Evolutionary conservation across 2,113 vertebrate genomes (phyloP).

Genomic region (Uria lomvia): DNA sequence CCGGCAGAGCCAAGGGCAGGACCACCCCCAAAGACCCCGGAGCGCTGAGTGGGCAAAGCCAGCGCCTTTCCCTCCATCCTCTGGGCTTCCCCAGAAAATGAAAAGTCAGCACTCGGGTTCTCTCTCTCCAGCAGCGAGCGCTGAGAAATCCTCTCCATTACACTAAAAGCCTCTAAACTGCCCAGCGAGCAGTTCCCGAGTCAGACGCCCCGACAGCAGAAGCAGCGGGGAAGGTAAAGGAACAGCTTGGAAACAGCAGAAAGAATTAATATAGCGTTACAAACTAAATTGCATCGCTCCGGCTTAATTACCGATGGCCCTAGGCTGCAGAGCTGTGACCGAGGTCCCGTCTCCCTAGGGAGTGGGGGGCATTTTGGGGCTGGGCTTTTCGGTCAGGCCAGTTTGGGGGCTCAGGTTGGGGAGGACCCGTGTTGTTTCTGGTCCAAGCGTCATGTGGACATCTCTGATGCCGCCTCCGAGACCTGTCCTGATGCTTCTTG

Average conservation of each 20-base stretch:
- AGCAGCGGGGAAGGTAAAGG: slow-evolving; percentile 12
- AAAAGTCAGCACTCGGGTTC: background rate
- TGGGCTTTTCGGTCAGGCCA: background rate
- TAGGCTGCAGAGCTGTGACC: background rate
- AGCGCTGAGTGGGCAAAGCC: background rate
- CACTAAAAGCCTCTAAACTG: slow-evolving; percentile 19
- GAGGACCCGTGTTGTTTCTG: background rate
- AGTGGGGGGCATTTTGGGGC: background rate
- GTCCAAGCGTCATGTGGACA: background rate
- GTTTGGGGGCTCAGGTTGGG: background rate
- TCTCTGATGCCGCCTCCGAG: background rate
- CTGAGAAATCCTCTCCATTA: background rate
- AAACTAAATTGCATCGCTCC: background rate
- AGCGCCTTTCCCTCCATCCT: background rate
- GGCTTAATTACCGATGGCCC: background rate
- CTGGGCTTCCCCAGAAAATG: background rate
- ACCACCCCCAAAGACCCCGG: background rate
- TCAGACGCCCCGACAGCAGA: background rate
- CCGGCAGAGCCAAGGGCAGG: background rate
- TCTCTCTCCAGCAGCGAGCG: background rate
- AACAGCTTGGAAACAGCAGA: slow-evolving; percentile 46
- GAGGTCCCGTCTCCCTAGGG: fast-evolving
- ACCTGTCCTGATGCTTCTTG: background rate
- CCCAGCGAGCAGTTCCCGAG: background rate
- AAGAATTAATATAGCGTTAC: background rate